phyloP scores from a whole-genome alignment of 2,113 vertebrate species.

The Ploceus nigricollis region DNA sequence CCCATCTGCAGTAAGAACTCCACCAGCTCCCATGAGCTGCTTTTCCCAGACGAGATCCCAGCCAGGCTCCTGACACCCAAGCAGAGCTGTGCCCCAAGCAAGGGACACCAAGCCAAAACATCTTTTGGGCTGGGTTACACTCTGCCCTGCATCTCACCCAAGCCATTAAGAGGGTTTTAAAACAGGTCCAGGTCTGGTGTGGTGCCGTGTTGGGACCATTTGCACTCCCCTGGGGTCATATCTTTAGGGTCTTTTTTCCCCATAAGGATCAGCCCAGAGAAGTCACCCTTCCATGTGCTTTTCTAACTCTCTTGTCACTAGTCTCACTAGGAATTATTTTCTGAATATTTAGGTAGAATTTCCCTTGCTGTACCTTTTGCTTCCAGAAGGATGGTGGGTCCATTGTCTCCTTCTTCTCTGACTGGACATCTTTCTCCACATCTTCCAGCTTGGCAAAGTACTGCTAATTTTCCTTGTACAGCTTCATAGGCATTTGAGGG shows the following conservation, averaged over 20 bases:
- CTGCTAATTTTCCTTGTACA: background rate
- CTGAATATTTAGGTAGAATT: background rate
- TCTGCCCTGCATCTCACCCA: background rate
- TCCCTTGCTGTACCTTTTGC: background rate
- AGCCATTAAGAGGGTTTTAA: background rate
- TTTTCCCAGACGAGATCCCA: background rate
- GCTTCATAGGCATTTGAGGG: background rate
- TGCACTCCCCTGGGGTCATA: background rate
- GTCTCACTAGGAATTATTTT: background rate
- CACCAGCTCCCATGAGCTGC: background rate
- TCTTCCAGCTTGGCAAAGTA: background rate
- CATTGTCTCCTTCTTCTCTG: background rate
- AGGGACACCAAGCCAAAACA: rapidly evolving
- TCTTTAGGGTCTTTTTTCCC: background rate
- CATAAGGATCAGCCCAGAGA: background rate
- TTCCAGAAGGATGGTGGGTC: background rate
- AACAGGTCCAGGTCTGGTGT: rapidly evolving
- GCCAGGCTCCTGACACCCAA: background rate
- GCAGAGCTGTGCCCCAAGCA: background rate
- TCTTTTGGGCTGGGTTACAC: background rate
- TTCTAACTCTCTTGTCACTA: background rate
- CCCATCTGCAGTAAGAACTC: background rate
- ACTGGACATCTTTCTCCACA: background rate
- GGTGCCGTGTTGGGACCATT: background rate
- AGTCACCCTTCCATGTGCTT: background rate